A percentile compares a stretch with the other conserved stretches of the same genome.
Evolutionary conservation across 1,140 invertebrate species (phyloP).

Genomic region (Drosophila carrolli): DNA sequence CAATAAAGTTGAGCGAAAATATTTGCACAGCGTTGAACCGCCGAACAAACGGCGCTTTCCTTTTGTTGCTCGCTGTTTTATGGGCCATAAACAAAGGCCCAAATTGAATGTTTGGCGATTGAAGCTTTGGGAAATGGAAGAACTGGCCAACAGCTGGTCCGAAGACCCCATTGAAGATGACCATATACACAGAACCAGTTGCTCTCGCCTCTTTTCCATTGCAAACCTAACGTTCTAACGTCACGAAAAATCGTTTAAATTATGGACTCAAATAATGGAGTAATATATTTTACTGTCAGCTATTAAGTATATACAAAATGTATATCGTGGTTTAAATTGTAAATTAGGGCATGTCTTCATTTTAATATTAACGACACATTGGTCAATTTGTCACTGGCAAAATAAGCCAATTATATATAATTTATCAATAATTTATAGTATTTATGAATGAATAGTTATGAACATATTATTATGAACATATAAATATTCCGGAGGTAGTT

Average conservation of each 20-base stretch:
- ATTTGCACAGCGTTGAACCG: constrained; percentile 42
- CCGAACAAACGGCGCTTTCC: constrained; percentile 16
- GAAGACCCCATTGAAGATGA: constrained; percentile 18
- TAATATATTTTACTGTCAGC: constrained; percentile 4
- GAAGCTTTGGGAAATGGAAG: constrained; percentile 10
- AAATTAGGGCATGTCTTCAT: not conserved
- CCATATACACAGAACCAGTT: constrained; percentile 27
- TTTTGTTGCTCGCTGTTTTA: constrained; percentile 35
- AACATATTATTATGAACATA: too few species aligned
- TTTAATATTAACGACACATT: too few species aligned
- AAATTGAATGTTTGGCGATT: constrained; percentile 30
- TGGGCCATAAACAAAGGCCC: constrained; percentile 38
- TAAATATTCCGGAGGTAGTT: too few species aligned
- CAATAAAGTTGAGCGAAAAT: constrained; percentile 54
- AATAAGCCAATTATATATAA: too few species aligned
- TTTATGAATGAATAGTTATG: too few species aligned
- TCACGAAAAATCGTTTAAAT: constrained; percentile 2
- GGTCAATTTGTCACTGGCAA: too few species aligned
- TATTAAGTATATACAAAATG: not conserved
- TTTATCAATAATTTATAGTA: too few species aligned
- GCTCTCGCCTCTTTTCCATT: constrained; percentile 1
- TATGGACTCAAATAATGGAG: constrained; percentile 9
- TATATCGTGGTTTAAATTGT: not conserved
- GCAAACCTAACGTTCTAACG: constrained; percentile 3
- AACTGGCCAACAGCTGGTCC: constrained; percentile 21